Evolutionary conservation across 1,140 invertebrate species (phyloP), one percentile per base, ranked within the genome.

Genomic region (Drosophila eugracilis): DNA sequence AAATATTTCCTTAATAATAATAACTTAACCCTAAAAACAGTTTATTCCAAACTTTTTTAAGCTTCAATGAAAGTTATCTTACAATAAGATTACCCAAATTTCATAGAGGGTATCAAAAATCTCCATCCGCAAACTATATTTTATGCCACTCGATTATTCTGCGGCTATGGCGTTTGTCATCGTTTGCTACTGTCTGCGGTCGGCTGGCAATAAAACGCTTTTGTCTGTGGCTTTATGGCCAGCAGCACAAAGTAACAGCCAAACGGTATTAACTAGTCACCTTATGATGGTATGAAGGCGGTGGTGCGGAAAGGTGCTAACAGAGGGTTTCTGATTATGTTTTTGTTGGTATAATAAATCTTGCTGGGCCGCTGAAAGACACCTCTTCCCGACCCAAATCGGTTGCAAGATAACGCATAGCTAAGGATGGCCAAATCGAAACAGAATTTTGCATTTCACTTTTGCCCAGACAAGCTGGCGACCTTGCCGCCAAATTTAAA

Each of bases 401-500:
- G 42, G 21, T 45, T 45, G 12, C 4, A 19, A 12, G 36, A 67
- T 66, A 28, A 44, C 21, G 15, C n/a, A 28, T 32, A 15, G 34
- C 14, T n/a, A n/a, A n/a, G 59, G 60, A 32, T 39, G 37, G 39
- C 19, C 28, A 21, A 52, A 52, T 44, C 28, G 5, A 24, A 24
- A 50, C 30, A 39, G 41, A 58, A 66, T 76, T 76, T 76, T 37
- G 41, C 74, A 69, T 69, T 81, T 80, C 72, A 71, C 50, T 76
- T 79, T 71, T 57, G 63, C 66, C 62, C 58, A 62, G 58, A 67
- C 37, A 53, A 14, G 57, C 58, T 36, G 30, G 28, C 58, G 70
- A 59, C 81, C 81, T 88, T 81, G 83, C 41, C 30, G 60, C 48
- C 71, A 75, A 83, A 78, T 75, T 70, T 75, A 72, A 83, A 78